Percentiles rank a stretch among this genome's conserved stretches.
phyloP scores from a whole-genome alignment of 1,140 invertebrate genomes.

The Meloidogyne exigua region DNA sequence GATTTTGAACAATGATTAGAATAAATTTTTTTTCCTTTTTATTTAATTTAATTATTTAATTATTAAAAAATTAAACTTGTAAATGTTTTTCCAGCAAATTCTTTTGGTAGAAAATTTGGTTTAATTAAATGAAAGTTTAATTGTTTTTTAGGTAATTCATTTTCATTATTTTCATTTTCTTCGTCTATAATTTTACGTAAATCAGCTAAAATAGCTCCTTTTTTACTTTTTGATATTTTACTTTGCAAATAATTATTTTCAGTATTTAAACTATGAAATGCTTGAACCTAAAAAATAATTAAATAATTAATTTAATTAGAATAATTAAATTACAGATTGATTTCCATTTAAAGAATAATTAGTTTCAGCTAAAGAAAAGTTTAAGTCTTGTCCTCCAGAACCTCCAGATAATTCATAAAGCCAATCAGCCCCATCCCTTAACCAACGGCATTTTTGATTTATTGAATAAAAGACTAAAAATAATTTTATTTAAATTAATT shows the following conservation, averaged over 20 bases:
- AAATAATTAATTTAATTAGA: not conserved
- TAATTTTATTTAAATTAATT: not conserved
- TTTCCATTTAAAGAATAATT: conserved; percentile 17
- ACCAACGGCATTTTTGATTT: conserved; percentile 19
- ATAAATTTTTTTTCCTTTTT: conserved; percentile 1
- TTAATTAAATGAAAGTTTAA: conserved; percentile 8
- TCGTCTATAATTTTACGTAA: not conserved
- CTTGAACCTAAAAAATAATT: not conserved
- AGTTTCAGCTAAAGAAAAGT: conserved; percentile 19
- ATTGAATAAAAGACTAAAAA: conserved; percentile 20
- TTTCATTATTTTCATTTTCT: conserved; percentile 15
- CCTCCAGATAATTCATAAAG: conserved; percentile 8
- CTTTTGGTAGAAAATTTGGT: conserved; percentile 3
- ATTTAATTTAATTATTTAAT: not conserved
- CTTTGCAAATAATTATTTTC: conserved; percentile 7
- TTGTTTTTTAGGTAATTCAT: conserved; percentile 13
- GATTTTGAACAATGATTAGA: conserved; percentile 5
- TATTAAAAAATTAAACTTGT: not conserved
- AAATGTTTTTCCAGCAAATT: conserved; percentile 20
- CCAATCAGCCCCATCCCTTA: conserved; percentile 11
- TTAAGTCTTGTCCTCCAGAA: not conserved
- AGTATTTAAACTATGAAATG: conserved; percentile 6
- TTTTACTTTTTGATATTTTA: conserved; percentile 13
- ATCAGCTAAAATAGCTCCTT: conserved; percentile 14
- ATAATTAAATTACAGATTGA: conserved; percentile 7